These are phyloP conservation scores for Homarus gammarus DNA, from an alignment of 2,888 invertebrate species.

Conservation along the genomic window DNA sequence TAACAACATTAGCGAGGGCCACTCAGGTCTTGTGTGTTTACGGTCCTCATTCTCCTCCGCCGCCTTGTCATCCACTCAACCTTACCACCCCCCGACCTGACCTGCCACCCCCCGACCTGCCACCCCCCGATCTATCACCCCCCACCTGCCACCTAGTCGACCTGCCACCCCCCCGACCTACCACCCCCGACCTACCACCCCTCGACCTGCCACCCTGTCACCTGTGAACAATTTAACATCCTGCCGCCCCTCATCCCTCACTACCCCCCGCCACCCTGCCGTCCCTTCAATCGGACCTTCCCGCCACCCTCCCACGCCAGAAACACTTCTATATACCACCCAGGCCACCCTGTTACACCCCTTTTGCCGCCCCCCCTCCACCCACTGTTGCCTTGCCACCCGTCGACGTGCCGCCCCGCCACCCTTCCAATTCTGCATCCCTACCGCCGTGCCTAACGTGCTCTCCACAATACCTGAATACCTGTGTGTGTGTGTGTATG, in stretches of 20 bases:
- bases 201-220: not conserved
- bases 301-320: not conserved
- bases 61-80: too few species aligned
- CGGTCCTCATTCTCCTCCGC: too few species aligned
- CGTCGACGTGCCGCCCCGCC: not conserved
- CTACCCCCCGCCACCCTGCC: not conserved
- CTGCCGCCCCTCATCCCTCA: not conserved
- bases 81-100: too few species aligned
- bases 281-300: not conserved
- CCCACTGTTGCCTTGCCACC: not conserved
- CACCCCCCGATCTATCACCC: not conserved
- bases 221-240: not conserved
- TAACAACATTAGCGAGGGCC: too few species aligned
- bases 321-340: not conserved
- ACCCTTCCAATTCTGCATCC: not conserved
- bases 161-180: slow-evolving; percentile 6
- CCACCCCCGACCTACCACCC: slow-evolving; percentile 21
- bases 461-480: too few species aligned
- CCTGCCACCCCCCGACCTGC: not conserved
- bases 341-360: too few species aligned
- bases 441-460: not conserved
- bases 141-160: slow-evolving; percentile 13
- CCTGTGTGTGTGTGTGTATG: too few species aligned
- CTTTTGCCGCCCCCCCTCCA: slow-evolving; percentile 2
- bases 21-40: too few species aligned